Percentiles rank a stretch among this genome's conserved stretches.
Evolutionary conservation across 2,113 vertebrate species (phyloP).

Genomic region (Xerus inauris): DNA sequence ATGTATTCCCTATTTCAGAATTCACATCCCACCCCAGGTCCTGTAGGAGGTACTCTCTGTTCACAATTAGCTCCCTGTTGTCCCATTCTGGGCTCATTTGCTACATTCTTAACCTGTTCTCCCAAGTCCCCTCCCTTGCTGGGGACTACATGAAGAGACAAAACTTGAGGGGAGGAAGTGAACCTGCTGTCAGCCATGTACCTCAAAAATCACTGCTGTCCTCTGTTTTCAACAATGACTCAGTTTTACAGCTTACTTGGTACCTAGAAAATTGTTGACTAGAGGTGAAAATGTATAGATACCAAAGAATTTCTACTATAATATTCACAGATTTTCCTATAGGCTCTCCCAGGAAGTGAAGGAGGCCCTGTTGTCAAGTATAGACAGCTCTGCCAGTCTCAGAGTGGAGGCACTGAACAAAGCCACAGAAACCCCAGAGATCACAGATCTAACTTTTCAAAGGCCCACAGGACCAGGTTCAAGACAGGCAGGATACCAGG

Average conservation of each 20-base stretch:
- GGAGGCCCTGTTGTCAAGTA: constrained; percentile 11
- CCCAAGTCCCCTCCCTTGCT: not conserved
- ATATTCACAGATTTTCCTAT: constrained; percentile 46
- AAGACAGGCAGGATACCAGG: constrained; percentile 15
- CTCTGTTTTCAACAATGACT: constrained; percentile 42
- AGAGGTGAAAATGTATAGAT: constrained; percentile 48
- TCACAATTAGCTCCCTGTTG: not conserved
- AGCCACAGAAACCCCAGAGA: not conserved
- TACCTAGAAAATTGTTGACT: constrained; percentile 55
- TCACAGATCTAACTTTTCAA: constrained; percentile 41
- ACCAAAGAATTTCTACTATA: constrained; percentile 45
- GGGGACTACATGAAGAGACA: constrained; percentile 49
- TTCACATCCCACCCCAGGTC: not conserved
- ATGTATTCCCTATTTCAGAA: not conserved
- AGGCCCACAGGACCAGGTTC: constrained; percentile 49
- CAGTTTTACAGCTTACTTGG: constrained; percentile 53
- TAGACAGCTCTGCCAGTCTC: constrained; percentile 2
- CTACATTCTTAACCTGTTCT: not conserved
- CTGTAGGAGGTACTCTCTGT: not conserved
- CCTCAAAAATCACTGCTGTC: constrained; percentile 44
- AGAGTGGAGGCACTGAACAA: constrained; percentile 16
- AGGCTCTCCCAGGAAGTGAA: not conserved
- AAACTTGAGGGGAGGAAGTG: constrained; percentile 37
- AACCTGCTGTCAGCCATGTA: not conserved
- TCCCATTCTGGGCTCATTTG: not conserved